These are phyloP conservation scores for Tangara arthus DNA, from an alignment of 2,797 vertebrate genomes.

Conservation along the genomic window DNA sequence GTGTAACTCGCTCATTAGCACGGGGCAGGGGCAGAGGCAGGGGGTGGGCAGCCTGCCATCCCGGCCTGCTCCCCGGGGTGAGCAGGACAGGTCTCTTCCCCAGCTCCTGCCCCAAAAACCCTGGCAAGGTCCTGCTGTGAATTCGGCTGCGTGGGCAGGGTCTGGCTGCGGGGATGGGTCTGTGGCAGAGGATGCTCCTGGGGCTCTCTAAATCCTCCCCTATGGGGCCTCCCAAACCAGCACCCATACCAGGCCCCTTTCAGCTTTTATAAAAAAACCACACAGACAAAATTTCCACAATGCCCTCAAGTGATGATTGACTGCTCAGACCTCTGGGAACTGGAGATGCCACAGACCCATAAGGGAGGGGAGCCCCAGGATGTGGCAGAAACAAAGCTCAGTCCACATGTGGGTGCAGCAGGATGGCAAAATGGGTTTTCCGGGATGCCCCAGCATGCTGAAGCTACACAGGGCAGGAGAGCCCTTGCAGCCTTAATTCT, in stretches of 20 bases:
- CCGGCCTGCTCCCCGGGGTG: rapidly evolving
- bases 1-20: slow-evolving; percentile 68
- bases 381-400: background rate
- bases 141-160: rapidly evolving
- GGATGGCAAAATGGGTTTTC: background rate
- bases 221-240: background rate
- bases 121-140: background rate
- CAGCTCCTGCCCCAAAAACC: background rate
- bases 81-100: background rate
- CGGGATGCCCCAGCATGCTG: background rate
- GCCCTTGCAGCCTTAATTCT: background rate
- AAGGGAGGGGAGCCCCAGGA: rapidly evolving
- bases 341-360: background rate
- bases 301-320: background rate
- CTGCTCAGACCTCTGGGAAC: background rate
- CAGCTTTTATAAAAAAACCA: background rate
- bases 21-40: slow-evolving; percentile 45
- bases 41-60: slow-evolving; percentile 22
- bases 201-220: background rate
- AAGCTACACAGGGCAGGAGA: background rate
- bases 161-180: rapidly evolving
- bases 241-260: rapidly evolving
- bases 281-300: rapidly evolving
- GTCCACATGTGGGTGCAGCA: rapidly evolving
- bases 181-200: background rate